phyloP scores from a whole-genome alignment of 30 jellyfish, hydroid and myxozoan genomes.

The Phacellophora camtschatica region DNA sequence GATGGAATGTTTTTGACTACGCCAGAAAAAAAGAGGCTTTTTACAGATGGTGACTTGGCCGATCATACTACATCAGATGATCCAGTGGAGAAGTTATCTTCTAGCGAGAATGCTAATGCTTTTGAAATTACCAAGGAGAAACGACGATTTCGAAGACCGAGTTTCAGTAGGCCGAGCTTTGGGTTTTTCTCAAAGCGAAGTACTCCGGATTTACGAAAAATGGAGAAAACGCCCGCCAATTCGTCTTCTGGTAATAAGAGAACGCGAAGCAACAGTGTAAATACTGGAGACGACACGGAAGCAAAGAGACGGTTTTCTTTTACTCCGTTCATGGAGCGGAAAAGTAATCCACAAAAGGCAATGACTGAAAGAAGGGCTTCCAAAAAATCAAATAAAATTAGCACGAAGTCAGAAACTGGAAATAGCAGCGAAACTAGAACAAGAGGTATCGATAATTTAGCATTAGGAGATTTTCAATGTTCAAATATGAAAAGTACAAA shows the following conservation, averaged over 20 bases:
- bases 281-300: constrained; percentile 8
- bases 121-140: constrained; percentile 32
- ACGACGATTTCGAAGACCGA: constrained; percentile 60
- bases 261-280: constrained; percentile 48
- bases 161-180: constrained; percentile 62
- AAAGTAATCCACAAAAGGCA: constrained; percentile 22
- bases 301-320: constrained; percentile 53
- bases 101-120: constrained; percentile 2
- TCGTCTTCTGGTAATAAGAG: constrained; percentile 13
- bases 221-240: constrained; percentile 32
- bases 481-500: background rate
- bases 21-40: constrained; percentile 54
- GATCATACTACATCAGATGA: constrained; percentile 47
- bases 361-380: constrained; percentile 42
- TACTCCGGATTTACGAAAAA: constrained; percentile 56
- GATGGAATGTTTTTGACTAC: constrained; percentile 57
- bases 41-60: constrained; percentile 63
- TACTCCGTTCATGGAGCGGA: constrained; percentile 57
- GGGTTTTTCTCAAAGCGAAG: constrained; percentile 67
- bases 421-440: background rate
- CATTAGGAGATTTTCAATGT: background rate
- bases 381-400: constrained; percentile 28
- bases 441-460: background rate
- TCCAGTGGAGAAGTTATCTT: background rate
- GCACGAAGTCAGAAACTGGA: constrained; percentile 5